Evolutionary conservation across 2,888 invertebrate species (phyloP).

Genomic region (Actias luna): DNA sequence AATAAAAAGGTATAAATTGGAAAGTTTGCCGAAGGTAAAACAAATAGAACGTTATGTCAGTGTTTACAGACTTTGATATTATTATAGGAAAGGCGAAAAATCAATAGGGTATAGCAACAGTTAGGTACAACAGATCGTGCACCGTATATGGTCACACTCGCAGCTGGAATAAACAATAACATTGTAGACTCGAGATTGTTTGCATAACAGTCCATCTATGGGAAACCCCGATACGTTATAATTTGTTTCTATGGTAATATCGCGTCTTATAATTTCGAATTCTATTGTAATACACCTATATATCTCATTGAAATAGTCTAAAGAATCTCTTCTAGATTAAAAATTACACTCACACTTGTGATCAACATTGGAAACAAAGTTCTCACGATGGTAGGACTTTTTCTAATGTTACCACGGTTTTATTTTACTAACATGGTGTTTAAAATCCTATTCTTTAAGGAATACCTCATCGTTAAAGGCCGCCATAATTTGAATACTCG

Average conservation of each 20-base stretch:
- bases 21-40: neutral
- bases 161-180: neutral
- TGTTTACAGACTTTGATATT: neutral
- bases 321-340: no score
- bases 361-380: no score
- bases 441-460: no score
- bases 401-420: no score
- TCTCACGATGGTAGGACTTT: no score
- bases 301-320: no score
- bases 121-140: neutral
- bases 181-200: neutral
- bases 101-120: neutral
- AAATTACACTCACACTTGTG: no score
- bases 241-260: neutral
- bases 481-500: no score
- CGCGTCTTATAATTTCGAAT: neutral
- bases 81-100: neutral
- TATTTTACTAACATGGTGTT: no score
- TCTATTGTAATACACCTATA: neutral
- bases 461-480: no score
- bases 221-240: slow-evolving; percentile 1
- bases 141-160: neutral
- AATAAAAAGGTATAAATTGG: neutral
- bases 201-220: slow-evolving; percentile 3
- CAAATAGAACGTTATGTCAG: neutral